Evolutionary conservation across 1,140 invertebrate species (phyloP).

Genomic region (Diachasmimorpha longicaudata): DNA sequence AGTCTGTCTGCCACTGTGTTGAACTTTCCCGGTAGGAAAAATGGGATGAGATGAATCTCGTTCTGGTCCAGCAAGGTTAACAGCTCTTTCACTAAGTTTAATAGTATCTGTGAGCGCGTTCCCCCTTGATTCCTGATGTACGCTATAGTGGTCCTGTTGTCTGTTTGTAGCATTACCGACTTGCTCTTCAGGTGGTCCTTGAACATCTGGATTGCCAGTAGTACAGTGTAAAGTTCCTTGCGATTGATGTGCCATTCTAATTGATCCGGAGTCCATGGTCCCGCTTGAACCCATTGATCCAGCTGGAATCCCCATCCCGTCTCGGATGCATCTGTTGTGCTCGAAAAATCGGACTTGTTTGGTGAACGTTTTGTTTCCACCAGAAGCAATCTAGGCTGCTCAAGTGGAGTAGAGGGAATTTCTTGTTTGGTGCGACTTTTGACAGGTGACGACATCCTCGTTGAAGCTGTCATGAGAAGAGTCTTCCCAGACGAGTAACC

Average conservation of each 20-base stretch:
- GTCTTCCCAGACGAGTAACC: not conserved
- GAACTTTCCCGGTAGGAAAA: constrained; percentile 33
- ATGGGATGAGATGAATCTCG: constrained; percentile 24
- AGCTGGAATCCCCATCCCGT: constrained; percentile 42
- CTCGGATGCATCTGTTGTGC: constrained; percentile 43
- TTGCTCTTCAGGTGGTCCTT: constrained; percentile 21
- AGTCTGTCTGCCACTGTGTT: constrained; percentile 36
- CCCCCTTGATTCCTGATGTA: too few relatives aligned
- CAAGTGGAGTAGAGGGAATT: not conserved
- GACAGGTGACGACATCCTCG: constrained; percentile 22
- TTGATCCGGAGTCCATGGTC: constrained; percentile 34
- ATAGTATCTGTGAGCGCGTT: not conserved
- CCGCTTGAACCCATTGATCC: constrained; percentile 28
- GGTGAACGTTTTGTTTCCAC: constrained; percentile 29
- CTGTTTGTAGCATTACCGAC: constrained; percentile 41
- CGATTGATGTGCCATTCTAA: constrained; percentile 38
- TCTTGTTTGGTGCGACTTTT: constrained; percentile 20
- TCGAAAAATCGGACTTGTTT: constrained; percentile 31
- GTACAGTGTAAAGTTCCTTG: constrained; percentile 46
- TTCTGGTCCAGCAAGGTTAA: constrained; percentile 19
- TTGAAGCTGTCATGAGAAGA: not conserved
- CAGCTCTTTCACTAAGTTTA: not conserved
- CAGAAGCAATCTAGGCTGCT: constrained; percentile 30
- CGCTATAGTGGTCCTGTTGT: constrained; percentile 45
- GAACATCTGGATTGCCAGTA: constrained; percentile 31